Percentiles rank a stretch among this genome's conserved stretches.
These are phyloP conservation scores for Yponomeuta malinellus DNA, from an alignment of 2,888 invertebrate genomes.

Conservation along the genomic window DNA sequence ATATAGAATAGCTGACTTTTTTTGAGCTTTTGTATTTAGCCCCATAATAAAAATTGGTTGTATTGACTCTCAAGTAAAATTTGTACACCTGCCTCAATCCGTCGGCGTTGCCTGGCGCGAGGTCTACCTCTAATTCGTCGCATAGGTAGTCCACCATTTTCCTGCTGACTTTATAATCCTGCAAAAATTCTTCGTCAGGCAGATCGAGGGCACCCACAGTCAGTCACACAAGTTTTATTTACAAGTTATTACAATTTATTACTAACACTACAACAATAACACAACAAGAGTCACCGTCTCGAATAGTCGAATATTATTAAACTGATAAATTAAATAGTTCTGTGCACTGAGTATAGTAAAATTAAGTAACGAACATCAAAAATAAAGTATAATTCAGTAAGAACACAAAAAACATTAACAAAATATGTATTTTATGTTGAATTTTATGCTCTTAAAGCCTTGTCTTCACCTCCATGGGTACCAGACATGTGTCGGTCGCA, in stretches of 20 bases:
- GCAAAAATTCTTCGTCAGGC: not conserved
- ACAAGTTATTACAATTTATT: not conserved
- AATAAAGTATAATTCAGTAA: not conserved
- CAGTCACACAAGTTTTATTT: too few species aligned
- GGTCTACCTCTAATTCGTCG: not conserved
- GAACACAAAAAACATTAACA: not conserved
- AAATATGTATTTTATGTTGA: not conserved
- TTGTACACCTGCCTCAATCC: conserved; percentile 5
- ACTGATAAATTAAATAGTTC: too few species aligned
- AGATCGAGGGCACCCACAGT: not conserved
- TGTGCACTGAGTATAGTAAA: too few species aligned
- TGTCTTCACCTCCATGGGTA: not conserved
- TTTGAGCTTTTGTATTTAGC: not conserved
- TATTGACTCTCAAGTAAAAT: not conserved
- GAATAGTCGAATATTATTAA: not conserved
- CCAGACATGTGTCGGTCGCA: not conserved
- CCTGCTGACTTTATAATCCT: not conserved
- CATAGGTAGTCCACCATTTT: conserved; percentile 4
- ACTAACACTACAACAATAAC: not conserved
- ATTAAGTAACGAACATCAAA: too few species aligned
- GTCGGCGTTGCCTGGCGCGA: not conserved
- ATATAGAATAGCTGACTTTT: not conserved
- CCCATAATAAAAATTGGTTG: not conserved
- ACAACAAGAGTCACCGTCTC: too few species aligned
- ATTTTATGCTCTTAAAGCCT: not conserved